Evolutionary conservation across 2,113 vertebrate genomes (phyloP).

Genomic region (Hoplias malabaricus): DNA sequence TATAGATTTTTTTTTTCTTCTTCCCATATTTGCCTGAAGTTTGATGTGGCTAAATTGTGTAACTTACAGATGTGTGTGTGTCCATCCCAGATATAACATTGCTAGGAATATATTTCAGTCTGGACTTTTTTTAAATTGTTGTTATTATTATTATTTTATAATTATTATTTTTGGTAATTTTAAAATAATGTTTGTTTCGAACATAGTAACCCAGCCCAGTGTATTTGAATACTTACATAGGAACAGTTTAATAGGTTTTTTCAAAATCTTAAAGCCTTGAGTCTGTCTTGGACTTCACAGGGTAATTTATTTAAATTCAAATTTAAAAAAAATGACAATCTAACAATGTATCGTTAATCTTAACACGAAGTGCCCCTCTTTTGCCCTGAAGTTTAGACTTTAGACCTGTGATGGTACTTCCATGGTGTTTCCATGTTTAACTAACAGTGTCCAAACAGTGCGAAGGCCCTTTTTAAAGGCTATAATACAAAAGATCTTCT

Average conservation of each 20-base stretch:
- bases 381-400: constrained; percentile 6
- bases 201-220: background rate
- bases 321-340: constrained; percentile 71
- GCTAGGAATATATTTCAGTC: constrained; percentile 2
- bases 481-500: background rate
- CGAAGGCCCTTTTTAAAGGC: background rate
- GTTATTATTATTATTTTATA: too few species aligned
- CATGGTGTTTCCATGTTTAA: background rate
- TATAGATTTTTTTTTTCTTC: constrained; percentile 12
- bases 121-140: background rate
- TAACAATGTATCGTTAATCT: constrained; percentile 53
- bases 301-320: constrained; percentile 51
- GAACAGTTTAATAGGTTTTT: background rate
- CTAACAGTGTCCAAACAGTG: constrained; percentile 35
- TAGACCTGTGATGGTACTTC: constrained; percentile 15
- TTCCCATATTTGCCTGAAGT: constrained; percentile 2
- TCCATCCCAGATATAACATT: constrained; percentile 14
- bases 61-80: background rate
- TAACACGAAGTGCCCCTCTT: background rate
- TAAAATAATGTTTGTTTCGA: background rate
- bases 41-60: constrained; percentile 20
- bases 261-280: background rate
- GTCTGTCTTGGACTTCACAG: constrained; percentile 41
- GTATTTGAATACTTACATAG: constrained; percentile 17
- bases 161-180: too few species aligned